phyloP scores from a whole-genome alignment of 2,888 invertebrate genomes.

The Spisula subtruncata region DNA sequence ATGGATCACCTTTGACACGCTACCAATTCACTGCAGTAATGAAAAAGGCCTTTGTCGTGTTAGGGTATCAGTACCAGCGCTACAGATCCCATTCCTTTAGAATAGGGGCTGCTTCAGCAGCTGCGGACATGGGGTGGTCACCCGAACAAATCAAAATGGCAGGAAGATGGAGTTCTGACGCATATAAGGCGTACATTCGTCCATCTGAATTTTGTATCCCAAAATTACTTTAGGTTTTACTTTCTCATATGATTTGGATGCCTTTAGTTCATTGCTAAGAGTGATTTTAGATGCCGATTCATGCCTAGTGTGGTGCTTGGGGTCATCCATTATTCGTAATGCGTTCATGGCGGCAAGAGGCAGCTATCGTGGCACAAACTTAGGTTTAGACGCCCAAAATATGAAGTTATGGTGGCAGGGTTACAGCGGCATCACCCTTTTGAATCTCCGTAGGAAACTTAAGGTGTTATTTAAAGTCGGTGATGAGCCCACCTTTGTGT shows the following conservation, averaged over 20 bases:
- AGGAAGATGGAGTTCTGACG: background rate
- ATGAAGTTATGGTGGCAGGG: background rate
- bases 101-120: background rate
- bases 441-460: background rate
- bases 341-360: background rate
- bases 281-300: background rate
- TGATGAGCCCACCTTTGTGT: background rate
- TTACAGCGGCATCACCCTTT: background rate
- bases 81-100: background rate
- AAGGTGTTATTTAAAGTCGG: background rate
- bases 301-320: background rate
- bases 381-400: background rate
- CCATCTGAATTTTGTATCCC: too few relatives aligned
- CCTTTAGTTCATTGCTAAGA: background rate
- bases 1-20: conserved; percentile 3
- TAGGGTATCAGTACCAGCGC: background rate
- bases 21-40: conserved; percentile 29
- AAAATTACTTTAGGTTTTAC: too few relatives aligned
- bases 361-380: background rate
- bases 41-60: background rate
- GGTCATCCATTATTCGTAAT: background rate
- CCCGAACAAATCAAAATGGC: background rate
- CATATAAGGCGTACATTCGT: background rate
- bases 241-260: too few relatives aligned
- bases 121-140: background rate